Evolutionary conservation across 1,140 invertebrate genomes (phyloP).

Genomic region (Cydia splendana): DNA sequence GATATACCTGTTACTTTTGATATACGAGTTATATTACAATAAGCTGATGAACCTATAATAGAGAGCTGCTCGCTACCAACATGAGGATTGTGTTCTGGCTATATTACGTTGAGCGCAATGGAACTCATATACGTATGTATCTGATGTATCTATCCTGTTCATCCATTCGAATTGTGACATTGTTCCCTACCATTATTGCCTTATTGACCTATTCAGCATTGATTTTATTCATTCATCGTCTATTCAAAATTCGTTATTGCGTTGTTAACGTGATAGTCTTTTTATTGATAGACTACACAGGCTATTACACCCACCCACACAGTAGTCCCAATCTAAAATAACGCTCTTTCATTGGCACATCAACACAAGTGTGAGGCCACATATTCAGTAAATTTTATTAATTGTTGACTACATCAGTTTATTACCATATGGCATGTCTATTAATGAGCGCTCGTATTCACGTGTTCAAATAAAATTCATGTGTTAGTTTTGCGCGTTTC

Average conservation of each 20-base stretch:
- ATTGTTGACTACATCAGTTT: conserved; percentile 35
- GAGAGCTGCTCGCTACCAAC: background rate
- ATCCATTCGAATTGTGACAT: conserved; percentile 9
- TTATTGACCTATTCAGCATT: conserved; percentile 42
- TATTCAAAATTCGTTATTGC: conserved; percentile 34
- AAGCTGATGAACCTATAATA: conserved; percentile 10
- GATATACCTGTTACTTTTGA: conserved; percentile 20
- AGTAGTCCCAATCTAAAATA: conserved; percentile 12
- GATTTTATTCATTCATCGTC: conserved; percentile 40
- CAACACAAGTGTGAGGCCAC: conserved; percentile 38
- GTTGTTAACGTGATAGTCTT: conserved; percentile 24
- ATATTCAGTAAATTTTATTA: conserved; percentile 52
- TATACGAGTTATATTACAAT: background rate
- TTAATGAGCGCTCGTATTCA: conserved; percentile 4
- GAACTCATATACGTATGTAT: background rate
- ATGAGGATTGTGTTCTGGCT: conserved; percentile 6
- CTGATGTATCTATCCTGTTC: background rate
- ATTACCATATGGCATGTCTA: conserved; percentile 37
- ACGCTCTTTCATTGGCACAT: conserved; percentile 39
- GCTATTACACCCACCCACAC: conserved; percentile 5
- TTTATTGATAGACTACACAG: conserved; percentile 17
- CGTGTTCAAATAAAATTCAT: conserved; percentile 11
- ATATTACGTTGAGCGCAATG: conserved; percentile 2
- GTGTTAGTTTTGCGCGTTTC: background rate
- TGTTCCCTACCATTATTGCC: conserved; percentile 32